Evolutionary conservation across 2,888 invertebrate genomes (phyloP).

Genomic region (Polyommatus icarus): DNA sequence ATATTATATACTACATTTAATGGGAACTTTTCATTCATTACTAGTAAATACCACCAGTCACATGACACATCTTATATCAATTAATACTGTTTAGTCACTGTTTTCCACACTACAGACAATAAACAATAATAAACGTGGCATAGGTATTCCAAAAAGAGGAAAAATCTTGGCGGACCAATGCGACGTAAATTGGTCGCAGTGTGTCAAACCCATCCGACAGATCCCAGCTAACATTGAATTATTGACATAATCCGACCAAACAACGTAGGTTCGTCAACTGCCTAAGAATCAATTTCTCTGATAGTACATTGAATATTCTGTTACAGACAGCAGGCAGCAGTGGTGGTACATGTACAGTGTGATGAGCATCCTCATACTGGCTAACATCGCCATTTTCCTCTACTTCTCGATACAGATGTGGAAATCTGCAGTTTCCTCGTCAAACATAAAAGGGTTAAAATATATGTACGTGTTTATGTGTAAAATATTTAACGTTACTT

Average conservation of each 20-base stretch:
- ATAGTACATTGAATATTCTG: slow-evolving; percentile 24
- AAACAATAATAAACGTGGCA: too few relatives aligned
- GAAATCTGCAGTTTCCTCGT: slow-evolving; percentile 71
- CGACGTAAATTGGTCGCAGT: too few relatives aligned
- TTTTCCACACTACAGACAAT: background rate
- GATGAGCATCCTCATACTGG: slow-evolving; percentile 74
- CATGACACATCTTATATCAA: background rate
- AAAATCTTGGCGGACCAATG: too few relatives aligned
- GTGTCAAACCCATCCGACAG: too few relatives aligned
- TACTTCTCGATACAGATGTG: slow-evolving; percentile 80
- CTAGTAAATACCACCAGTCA: background rate
- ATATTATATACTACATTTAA: background rate
- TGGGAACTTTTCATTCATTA: background rate
- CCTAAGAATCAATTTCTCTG: too few relatives aligned
- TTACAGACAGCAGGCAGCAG: slow-evolving; percentile 72
- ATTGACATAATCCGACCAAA: too few relatives aligned
- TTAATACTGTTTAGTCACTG: background rate
- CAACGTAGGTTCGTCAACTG: too few relatives aligned
- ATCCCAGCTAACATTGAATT: too few relatives aligned
- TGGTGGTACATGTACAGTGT: slow-evolving; percentile 85
- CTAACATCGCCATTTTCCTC: slow-evolving; percentile 81
- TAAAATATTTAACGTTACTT: too few relatives aligned
- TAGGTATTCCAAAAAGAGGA: too few relatives aligned
- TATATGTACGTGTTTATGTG: slow-evolving; percentile 70
- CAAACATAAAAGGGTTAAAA: slow-evolving; percentile 68